A percentile compares a stretch with the other conserved stretches of the same genome.
These are phyloP conservation scores for Tupiocoris notatus DNA, from an alignment of 2,888 invertebrate genomes.

Conservation along the genomic window DNA sequence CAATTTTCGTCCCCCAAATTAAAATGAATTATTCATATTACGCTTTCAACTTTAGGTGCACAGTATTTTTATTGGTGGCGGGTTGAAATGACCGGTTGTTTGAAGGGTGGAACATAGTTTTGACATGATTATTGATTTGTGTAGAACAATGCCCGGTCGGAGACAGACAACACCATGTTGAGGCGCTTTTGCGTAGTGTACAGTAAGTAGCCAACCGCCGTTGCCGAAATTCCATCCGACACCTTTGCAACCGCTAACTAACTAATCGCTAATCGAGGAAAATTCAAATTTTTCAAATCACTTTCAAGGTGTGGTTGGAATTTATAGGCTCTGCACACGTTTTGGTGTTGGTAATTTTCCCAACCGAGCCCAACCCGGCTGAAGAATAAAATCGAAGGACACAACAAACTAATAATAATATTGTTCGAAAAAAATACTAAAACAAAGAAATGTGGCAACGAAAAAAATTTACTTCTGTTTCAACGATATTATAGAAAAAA, in stretches of 20 bases:
- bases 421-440: not conserved
- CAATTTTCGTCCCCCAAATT: no score
- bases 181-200: conserved; percentile 42
- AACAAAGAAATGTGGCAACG: no score
- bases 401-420: not conserved
- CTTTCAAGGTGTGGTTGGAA: not conserved
- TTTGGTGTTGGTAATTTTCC: not conserved
- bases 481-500: no score
- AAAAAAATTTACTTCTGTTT: no score
- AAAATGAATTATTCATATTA: no score
- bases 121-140: conserved; percentile 27
- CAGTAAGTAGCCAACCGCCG: conserved; percentile 44
- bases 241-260: not conserved
- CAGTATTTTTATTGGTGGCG: not conserved
- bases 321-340: not conserved
- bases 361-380: not conserved
- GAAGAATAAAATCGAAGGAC: not conserved
- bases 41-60: not conserved
- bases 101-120: not conserved
- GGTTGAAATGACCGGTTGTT: not conserved
- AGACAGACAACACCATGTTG: conserved; percentile 47
- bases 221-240: conserved; percentile 33
- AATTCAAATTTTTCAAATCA: no score
- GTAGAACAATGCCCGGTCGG: conserved; percentile 47
- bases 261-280: not conserved